These are phyloP conservation scores for Leucopsar rothschildi DNA, from an alignment of 2,113 vertebrate species.

Conservation along the genomic window DNA sequence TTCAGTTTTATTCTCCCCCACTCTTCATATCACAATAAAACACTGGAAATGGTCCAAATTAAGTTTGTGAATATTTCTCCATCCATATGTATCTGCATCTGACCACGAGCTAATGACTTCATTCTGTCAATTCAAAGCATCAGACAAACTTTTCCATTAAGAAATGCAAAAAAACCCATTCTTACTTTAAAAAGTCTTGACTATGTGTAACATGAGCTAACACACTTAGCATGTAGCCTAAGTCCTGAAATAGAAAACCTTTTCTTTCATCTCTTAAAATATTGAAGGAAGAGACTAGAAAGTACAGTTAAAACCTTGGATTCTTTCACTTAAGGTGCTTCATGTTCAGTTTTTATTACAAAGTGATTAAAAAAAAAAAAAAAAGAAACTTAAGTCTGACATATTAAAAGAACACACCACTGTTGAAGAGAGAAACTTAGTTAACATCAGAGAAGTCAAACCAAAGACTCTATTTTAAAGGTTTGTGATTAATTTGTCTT, in stretches of 20 bases:
- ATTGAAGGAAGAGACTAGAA: background rate
- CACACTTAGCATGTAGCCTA: background rate
- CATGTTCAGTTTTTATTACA: background rate
- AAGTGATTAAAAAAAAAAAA: background rate
- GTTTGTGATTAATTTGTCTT: background rate
- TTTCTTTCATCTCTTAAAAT: background rate
- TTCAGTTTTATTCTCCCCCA: fast-evolving
- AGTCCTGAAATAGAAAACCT: background rate
- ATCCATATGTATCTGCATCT: background rate
- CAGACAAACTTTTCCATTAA: background rate
- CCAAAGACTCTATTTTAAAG: background rate
- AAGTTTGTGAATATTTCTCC: background rate
- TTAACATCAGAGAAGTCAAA: background rate
- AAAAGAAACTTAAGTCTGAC: background rate
- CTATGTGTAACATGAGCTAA: fast-evolving
- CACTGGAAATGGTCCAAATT: background rate
- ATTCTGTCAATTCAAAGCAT: background rate
- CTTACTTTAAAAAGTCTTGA: background rate
- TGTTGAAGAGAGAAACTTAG: background rate
- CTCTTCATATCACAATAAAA: background rate
- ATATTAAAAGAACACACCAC: background rate
- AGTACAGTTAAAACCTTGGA: background rate
- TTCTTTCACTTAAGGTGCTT: background rate
- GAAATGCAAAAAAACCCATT: background rate
- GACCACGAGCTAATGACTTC: background rate